These are phyloP conservation scores for Eunapius fragilis DNA, from an alignment of 37 sponge, comb jelly and placozoan species.

Conservation along the genomic window DNA sequence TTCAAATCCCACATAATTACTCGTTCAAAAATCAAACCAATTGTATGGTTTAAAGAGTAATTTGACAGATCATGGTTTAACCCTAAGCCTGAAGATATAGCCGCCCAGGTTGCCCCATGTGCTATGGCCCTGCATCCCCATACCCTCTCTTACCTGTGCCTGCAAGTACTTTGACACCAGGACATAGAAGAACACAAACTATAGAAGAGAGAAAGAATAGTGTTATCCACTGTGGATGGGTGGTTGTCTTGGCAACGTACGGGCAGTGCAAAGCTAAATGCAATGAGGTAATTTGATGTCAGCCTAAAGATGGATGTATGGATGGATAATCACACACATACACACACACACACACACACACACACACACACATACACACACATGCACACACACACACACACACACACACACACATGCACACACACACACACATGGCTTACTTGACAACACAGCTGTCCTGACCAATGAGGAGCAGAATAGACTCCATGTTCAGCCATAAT, in stretches of 20 bases:
- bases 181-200: constrained; percentile 21
- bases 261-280: not conserved
- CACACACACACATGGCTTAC: no score
- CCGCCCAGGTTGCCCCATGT: no score
- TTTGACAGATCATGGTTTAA: no score
- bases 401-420: no score
- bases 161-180: constrained; percentile 66
- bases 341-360: not conserved
- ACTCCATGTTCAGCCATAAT: constrained; percentile 68
- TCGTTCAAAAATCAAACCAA: no score
- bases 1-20: no score
- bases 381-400: no score
- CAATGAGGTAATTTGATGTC: constrained; percentile 9
- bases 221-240: no score
- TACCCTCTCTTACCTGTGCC: constrained; percentile 28
- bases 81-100: no score
- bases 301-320: not conserved
- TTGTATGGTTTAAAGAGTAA: no score
- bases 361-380: not conserved
- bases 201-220: not conserved
- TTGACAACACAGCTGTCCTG: constrained; percentile 62
- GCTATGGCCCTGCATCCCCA: not conserved
- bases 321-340: not conserved
- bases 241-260: not conserved
- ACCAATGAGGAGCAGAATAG: constrained; percentile 44